These are phyloP conservation scores for Taenioides sp. DNA, from an alignment of 2,797 vertebrate genomes.

Conservation along the genomic window DNA sequence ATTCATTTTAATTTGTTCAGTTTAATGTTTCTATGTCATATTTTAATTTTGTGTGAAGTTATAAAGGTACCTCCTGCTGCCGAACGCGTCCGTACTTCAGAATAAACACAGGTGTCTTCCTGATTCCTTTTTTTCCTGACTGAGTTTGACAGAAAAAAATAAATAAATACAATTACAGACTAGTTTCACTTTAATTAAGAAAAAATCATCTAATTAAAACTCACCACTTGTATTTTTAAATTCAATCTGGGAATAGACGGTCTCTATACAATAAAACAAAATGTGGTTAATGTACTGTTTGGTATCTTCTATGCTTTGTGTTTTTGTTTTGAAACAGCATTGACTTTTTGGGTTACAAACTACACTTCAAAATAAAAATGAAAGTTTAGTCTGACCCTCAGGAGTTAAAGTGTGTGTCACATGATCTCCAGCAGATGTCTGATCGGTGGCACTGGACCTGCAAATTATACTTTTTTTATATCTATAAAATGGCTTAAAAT, in stretches of 20 bases:
- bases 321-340: too few relatives aligned
- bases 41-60: neutral
- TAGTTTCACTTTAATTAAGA: neutral
- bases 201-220: neutral
- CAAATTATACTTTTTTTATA: too few relatives aligned
- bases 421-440: neutral
- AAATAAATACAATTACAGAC: neutral
- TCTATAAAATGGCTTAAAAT: too few relatives aligned
- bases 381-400: neutral
- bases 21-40: neutral
- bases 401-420: neutral
- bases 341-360: neutral
- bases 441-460: neutral
- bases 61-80: neutral
- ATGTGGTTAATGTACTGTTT: neutral
- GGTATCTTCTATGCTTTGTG: too few relatives aligned
- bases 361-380: too few relatives aligned
- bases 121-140: neutral
- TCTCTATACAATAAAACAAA: neutral
- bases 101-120: neutral
- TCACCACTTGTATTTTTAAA: neutral
- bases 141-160: neutral
- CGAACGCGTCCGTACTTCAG: neutral
- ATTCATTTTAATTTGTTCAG: neutral
- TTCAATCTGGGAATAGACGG: neutral